Evolutionary conservation across 2,113 vertebrate species (phyloP).

Genomic region (Butorides virescens): DNA sequence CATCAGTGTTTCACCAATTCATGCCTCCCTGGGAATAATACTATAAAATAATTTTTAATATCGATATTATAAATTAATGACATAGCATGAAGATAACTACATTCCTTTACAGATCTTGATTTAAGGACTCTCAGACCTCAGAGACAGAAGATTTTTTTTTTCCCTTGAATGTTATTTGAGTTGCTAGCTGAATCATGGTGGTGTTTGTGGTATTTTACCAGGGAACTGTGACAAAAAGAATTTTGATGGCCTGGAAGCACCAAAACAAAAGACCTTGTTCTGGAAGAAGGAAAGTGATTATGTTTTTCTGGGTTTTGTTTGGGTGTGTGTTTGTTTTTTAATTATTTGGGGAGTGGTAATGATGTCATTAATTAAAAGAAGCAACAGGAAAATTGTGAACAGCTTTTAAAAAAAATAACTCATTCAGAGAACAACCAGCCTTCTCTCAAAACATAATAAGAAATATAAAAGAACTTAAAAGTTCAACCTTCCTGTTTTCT

Average conservation of each 20-base stretch:
- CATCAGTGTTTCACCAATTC: not conserved
- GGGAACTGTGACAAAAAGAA: not conserved
- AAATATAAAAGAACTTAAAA: not conserved
- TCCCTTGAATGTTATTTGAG: not conserved
- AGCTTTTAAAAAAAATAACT: not conserved
- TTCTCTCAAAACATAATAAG: not conserved
- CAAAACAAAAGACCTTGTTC: not conserved
- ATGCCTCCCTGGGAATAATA: not conserved
- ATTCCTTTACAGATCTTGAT: not conserved
- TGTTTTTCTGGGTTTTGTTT: not conserved
- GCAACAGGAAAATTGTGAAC: not conserved
- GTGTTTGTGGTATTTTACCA: not conserved
- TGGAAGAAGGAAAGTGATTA: not conserved
- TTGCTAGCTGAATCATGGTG: not conserved
- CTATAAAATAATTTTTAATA: not conserved
- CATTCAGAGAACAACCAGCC: rapidly evolving
- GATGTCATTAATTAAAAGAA: not conserved
- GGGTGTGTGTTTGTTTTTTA: not conserved
- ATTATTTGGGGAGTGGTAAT: not conserved
- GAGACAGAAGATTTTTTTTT: not conserved
- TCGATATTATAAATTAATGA: not conserved
- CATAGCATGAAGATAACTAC: not conserved
- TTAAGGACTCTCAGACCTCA: not conserved
- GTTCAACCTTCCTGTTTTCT: not conserved
- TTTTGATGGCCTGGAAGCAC: not conserved